A percentile compares a stretch with the other conserved stretches of the same genome.
Conservation (phyloP, 1,140 invertebrate genomes). For the Zaprionus ornatus region DNA sequence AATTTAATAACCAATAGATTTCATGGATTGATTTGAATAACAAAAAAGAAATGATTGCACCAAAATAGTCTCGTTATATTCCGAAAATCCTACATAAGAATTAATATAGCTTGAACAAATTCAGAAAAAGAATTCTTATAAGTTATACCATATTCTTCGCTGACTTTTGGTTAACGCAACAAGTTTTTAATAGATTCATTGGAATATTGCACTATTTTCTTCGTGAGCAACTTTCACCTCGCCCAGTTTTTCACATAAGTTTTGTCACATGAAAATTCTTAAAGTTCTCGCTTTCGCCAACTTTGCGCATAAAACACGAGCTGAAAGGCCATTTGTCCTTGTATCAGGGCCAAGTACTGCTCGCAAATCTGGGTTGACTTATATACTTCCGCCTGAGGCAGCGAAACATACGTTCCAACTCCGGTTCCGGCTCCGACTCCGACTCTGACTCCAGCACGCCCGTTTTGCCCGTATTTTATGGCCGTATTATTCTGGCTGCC, state of each 20-base stretch:
- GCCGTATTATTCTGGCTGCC: constrained; percentile 43
- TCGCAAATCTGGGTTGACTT: constrained; percentile 64
- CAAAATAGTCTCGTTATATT: too few species aligned
- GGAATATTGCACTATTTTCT: not conserved
- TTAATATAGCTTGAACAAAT: too few species aligned
- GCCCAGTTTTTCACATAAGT: not conserved
- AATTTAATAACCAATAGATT: not conserved
- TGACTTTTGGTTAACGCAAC: not conserved
- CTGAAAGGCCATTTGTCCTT: constrained; percentile 65
- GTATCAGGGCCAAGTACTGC: constrained; percentile 41
- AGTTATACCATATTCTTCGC: not conserved
- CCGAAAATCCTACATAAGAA: too few species aligned
- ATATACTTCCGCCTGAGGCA: constrained; percentile 71
- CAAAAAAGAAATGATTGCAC: too few species aligned
- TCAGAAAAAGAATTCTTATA: not conserved
- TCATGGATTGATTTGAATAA: not conserved
- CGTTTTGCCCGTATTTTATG: constrained; percentile 41
- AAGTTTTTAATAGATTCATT: constrained; percentile 1
- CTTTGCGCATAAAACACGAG: constrained; percentile 38
- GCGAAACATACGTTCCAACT: constrained; percentile 59
- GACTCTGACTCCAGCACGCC: not conserved
- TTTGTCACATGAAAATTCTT: constrained; percentile 25
- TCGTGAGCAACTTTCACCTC: not conserved
- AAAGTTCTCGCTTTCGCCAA: constrained; percentile 35
- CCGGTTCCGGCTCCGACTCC: constrained; percentile 11